Conservation (phyloP, 2,797 vertebrate species). For the Onychomys leucogaster region DNA sequence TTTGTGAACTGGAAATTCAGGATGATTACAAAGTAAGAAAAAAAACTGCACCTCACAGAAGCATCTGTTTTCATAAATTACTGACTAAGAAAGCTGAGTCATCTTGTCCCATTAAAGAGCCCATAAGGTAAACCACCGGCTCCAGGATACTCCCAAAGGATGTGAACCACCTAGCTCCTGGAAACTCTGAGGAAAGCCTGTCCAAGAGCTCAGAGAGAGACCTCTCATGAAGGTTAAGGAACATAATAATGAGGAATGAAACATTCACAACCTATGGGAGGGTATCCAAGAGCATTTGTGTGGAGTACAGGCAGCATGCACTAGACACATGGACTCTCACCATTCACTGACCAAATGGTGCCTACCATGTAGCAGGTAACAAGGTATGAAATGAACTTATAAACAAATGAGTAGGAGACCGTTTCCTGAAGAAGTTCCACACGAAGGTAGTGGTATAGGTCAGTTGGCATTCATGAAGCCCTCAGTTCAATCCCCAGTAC, state of each 20-base stretch:
- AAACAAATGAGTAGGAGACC: slow-evolving; percentile 16
- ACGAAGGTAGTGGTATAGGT: not conserved
- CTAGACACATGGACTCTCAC: not conserved
- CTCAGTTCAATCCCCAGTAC: not conserved
- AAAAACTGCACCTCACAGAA: not conserved
- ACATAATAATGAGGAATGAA: slow-evolving; percentile 9
- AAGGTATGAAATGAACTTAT: not conserved
- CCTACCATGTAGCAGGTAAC: not conserved
- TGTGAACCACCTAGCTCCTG: slow-evolving; percentile 28
- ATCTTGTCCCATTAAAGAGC: not conserved
- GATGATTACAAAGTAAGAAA: slow-evolving; percentile 69
- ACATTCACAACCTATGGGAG: not conserved
- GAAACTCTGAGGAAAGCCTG: not conserved
- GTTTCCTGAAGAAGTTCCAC: not conserved
- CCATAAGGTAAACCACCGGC: not conserved
- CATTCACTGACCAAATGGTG: not conserved
- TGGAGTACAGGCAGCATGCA: not conserved
- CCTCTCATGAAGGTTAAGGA: not conserved
- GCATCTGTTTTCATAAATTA: slow-evolving; percentile 48
- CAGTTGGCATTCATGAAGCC: not conserved
- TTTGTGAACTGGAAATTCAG: slow-evolving; percentile 58
- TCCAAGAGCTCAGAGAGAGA: not conserved
- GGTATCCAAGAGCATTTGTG: not conserved
- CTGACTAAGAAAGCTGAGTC: slow-evolving; percentile 66
- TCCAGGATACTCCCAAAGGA: not conserved